A percentile compares a stretch with the other conserved stretches of the same genome.
phyloP scores from a whole-genome alignment of 2,888 invertebrate genomes.

The Melipona beecheii region DNA sequence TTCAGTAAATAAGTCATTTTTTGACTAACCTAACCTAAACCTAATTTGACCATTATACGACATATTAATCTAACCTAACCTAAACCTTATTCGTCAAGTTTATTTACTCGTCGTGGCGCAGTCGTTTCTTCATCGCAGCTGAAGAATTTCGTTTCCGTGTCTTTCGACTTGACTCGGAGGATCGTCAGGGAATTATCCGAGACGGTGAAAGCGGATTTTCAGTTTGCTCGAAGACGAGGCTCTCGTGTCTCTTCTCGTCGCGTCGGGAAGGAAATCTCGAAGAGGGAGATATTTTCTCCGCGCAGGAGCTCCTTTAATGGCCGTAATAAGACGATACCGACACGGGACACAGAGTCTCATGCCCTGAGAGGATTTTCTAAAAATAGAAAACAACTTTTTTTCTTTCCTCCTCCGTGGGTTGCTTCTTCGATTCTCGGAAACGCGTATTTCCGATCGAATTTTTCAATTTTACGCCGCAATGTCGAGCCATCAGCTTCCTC shows the following conservation, averaged over 20 bases:
- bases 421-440: background rate
- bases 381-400: background rate
- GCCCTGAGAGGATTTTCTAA: slow-evolving; percentile 6
- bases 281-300: slow-evolving; percentile 29
- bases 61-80: no score
- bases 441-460: background rate
- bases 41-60: no score
- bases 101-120: no score
- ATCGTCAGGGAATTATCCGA: background rate
- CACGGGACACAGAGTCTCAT: slow-evolving; percentile 5
- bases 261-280: background rate
- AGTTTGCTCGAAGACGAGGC: background rate
- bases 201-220: background rate
- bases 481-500: no score
- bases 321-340: slow-evolving; percentile 19
- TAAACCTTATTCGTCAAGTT: no score
- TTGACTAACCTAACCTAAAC: no score
- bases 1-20: no score
- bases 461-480: no score
- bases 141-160: no score
- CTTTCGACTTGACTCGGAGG: background rate
- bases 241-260: background rate
- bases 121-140: no score
- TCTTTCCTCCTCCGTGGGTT: background rate
- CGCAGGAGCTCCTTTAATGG: slow-evolving; percentile 29